Conservation (phyloP, 2,113 vertebrate species). For the Campylomormyrus numenius region DNA sequence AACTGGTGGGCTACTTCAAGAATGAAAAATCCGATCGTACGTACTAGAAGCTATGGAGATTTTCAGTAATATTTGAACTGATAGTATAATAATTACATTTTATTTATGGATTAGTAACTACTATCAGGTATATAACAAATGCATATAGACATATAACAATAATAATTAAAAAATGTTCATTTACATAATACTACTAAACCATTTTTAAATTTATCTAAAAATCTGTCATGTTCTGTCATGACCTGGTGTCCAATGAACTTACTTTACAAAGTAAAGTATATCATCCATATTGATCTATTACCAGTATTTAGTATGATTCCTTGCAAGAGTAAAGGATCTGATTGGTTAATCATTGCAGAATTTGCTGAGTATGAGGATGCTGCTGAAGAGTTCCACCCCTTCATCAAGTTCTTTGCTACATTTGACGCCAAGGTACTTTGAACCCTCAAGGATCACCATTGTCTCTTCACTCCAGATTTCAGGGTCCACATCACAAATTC, state of each 20-base stretch:
- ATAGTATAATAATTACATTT: neutral
- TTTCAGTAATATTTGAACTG: neutral
- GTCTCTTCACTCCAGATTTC: neutral
- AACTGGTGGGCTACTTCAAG: conserved; percentile 84
- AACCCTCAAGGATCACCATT: neutral
- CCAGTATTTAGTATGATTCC: neutral
- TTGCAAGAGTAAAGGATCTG: neutral
- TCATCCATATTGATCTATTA: neutral
- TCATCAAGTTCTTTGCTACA: conserved; percentile 83
- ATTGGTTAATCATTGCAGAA: conserved; percentile 53
- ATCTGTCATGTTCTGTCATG: neutral
- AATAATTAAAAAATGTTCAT: neutral
- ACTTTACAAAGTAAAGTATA: neutral
- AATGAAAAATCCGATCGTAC: conserved; percentile 73
- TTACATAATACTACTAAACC: neutral
- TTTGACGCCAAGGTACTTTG: conserved; percentile 74
- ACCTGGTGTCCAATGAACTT: neutral
- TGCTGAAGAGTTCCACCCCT: conserved; percentile 84
- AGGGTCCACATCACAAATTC: neutral
- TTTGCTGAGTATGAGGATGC: conserved; percentile 79
- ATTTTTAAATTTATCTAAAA: neutral
- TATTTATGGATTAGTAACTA: neutral
- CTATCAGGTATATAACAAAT: neutral
- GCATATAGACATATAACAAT: neutral
- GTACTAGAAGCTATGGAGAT: conserved; percentile 37